Percentiles rank a stretch among this genome's conserved stretches.
phyloP scores from a whole-genome alignment of 1,140 invertebrate genomes.

The Drosophila miranda region DNA sequence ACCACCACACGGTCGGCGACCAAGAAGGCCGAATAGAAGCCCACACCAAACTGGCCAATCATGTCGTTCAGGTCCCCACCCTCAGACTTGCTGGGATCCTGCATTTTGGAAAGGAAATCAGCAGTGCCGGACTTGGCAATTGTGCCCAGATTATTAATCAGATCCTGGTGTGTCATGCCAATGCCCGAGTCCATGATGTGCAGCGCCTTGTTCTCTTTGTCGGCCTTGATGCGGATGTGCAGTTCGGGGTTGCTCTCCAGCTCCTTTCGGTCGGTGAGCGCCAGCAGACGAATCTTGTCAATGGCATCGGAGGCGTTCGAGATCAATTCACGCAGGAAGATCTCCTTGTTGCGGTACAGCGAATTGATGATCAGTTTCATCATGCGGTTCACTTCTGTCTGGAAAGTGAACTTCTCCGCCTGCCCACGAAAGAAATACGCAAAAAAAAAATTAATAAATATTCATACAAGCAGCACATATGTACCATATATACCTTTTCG shows the following conservation, averaged over 20 bases:
- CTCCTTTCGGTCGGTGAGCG: conserved; percentile 92
- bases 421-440: conserved; percentile 16
- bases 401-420: conserved; percentile 96
- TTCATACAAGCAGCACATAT: too few species aligned
- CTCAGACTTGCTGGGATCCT: conserved; percentile 85
- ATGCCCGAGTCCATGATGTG: conserved; percentile 98
- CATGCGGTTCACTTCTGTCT: conserved; percentile 99
- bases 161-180: conserved; percentile 98
- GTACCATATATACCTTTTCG: conserved; percentile 85
- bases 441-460: neutral
- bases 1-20: conserved; percentile 96
- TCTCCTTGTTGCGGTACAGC: conserved; percentile 99
- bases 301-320: conserved; percentile 98
- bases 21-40: conserved; percentile 98
- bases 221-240: conserved; percentile 96
- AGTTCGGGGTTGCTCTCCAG: conserved; percentile 92
- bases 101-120: conserved; percentile 97
- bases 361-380: conserved; percentile 99
- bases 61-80: conserved; percentile 89
- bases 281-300: conserved; percentile 96
- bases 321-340: conserved; percentile 98
- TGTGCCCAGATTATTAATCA: conserved; percentile 98
- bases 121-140: conserved; percentile 99
- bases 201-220: conserved; percentile 96
- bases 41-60: conserved; percentile 98